Percentiles rank a stretch among this genome's conserved stretches.
These are phyloP conservation scores for Chrysodeixis includens DNA, from an alignment of 2,888 invertebrate genomes.

Conservation along the genomic window DNA sequence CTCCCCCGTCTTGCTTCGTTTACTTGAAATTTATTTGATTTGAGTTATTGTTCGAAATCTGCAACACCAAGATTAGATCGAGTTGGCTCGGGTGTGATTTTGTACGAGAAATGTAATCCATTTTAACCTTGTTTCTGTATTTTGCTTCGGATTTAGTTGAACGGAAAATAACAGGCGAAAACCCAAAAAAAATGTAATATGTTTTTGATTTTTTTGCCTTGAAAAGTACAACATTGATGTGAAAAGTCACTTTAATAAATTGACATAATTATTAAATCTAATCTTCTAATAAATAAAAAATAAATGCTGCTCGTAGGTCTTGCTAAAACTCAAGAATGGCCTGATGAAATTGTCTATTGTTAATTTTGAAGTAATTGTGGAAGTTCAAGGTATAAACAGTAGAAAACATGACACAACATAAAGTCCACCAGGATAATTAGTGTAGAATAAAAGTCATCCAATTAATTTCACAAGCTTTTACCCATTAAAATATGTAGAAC, in stretches of 20 bases:
- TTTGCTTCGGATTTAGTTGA: neutral
- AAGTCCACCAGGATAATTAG: too few species aligned
- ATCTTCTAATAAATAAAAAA: too few species aligned
- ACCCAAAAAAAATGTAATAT: neutral
- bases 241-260: too few species aligned
- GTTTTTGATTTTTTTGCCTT: neutral
- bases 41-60: conserved; percentile 26
- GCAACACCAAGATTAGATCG: conserved; percentile 12
- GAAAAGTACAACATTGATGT: neutral
- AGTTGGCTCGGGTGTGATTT: conserved; percentile 13
- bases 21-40: conserved; percentile 32
- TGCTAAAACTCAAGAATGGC: too few species aligned
- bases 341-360: too few species aligned
- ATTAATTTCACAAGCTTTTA: too few species aligned
- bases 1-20: conserved; percentile 20
- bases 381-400: too few species aligned
- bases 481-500: too few species aligned
- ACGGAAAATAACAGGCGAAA: neutral
- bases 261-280: too few species aligned
- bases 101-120: conserved; percentile 12
- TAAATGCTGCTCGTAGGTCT: too few species aligned
- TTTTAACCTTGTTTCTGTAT: conserved; percentile 15
- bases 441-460: neutral
- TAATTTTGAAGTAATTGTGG: too few species aligned
- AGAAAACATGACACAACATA: too few species aligned